A percentile compares a stretch with the other conserved stretches of the same genome.
These are phyloP conservation scores for Formica exsecta DNA, from an alignment of 1,140 invertebrate genomes.

Conservation along the genomic window DNA sequence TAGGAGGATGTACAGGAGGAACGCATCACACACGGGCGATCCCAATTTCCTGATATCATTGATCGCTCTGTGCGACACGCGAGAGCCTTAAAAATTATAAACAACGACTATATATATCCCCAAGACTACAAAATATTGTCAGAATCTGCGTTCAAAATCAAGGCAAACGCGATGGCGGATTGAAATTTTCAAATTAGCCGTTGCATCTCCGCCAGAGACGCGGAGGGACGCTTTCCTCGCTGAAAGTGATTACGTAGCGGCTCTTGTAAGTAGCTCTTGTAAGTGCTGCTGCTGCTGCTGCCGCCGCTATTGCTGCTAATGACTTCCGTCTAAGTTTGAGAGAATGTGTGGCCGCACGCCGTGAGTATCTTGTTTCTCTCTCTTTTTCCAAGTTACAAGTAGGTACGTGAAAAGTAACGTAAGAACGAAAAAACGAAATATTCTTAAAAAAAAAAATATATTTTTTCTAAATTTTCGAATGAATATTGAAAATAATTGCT, in stretches of 20 bases:
- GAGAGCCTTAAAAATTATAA: not conserved
- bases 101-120: not conserved
- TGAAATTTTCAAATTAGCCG: not conserved
- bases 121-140: not conserved
- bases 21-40: slow-evolving; percentile 65
- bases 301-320: not conserved
- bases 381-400: not conserved
- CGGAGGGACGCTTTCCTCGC: not conserved
- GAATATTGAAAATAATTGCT: not conserved
- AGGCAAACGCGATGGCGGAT: not conserved
- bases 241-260: slow-evolving; percentile 22
- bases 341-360: not conserved
- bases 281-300: slow-evolving; percentile 10
- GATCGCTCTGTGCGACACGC: slow-evolving; percentile 46
- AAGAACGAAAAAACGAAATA: not conserved
- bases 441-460: not conserved
- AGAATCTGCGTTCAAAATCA: not conserved
- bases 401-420: not conserved
- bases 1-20: slow-evolving; percentile 53
- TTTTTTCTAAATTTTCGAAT: not conserved
- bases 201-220: not conserved
- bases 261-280: slow-evolving; percentile 22
- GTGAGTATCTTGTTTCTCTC: not conserved
- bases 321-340: slow-evolving; percentile 31
- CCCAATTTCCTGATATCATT: slow-evolving; percentile 72